phyloP scores from a whole-genome alignment of 2,797 vertebrate species.

The Pygocentrus nattereri region DNA sequence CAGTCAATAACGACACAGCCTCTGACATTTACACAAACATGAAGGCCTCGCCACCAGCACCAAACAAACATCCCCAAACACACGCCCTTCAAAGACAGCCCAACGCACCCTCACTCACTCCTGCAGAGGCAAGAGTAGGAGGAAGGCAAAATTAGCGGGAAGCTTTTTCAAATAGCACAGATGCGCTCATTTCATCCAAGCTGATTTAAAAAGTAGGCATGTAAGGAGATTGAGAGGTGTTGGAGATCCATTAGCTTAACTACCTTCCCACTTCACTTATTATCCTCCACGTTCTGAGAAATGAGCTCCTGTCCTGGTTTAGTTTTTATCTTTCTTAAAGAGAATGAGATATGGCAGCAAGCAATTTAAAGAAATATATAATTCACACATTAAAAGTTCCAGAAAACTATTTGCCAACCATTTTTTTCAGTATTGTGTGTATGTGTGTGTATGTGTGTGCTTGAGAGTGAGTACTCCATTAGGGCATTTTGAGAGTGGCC shows the following conservation, averaged over 20 bases:
- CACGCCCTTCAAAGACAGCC: conserved; percentile 58
- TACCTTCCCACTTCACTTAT: conserved; percentile 48
- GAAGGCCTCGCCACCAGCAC: conserved; percentile 64
- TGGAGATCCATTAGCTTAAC: conserved; percentile 45
- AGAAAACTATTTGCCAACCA: conserved; percentile 62
- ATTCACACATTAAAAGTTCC: conserved; percentile 61
- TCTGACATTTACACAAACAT: conserved; percentile 71
- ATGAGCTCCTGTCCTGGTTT: conserved; percentile 45
- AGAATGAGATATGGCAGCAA: conserved; percentile 32
- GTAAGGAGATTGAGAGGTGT: conserved; percentile 47
- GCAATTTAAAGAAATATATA: conserved; percentile 59
- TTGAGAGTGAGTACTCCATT: conserved; percentile 64
- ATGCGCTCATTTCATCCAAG: conserved; percentile 15
- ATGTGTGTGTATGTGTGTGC: conserved; percentile 24
- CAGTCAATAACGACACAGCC: conserved; percentile 66
- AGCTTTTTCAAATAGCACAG: conserved; percentile 20
- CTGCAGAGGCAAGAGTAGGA: conserved; percentile 52
- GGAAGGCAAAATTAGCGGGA: conserved; percentile 28
- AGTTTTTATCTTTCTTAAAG: conserved; percentile 55
- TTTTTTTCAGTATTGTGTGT: conserved; percentile 43
- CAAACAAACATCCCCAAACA: conserved; percentile 67
- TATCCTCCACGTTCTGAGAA: conserved; percentile 46
- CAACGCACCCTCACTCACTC: conserved; percentile 61
- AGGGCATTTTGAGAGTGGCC: conserved; percentile 64
- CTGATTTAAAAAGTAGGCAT: conserved; percentile 46